Evolutionary conservation across 2,888 invertebrate species (phyloP), one percentile per base, ranked within the genome.

Genomic region (Desoria tigrina): DNA sequence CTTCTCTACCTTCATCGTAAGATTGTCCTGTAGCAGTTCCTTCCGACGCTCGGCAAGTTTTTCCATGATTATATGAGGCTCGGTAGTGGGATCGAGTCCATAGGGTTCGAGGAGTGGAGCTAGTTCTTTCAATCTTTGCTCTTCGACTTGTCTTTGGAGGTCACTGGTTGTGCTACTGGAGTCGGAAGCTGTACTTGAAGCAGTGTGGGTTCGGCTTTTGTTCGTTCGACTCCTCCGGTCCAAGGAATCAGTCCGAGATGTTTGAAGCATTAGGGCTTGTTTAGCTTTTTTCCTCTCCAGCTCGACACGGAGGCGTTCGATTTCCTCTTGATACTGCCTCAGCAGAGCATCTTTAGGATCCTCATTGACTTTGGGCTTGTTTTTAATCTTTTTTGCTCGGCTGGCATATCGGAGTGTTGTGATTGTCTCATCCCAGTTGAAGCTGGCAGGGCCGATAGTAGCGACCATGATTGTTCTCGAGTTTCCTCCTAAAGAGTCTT

Each of bases 281-380:
- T 32, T 4, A 32, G 6, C 11, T 32, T 16, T 6, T 45, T 45
- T 51, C 26, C 23, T 24, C 51, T 23, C 14, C 16, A 23, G 23
- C 4, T 6, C 4, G 16, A 74, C 68, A 65, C 77, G 76, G 11
- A 90, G 83, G 11, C 92, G 84, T 77, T 89, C 89, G 79, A 97
- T 95, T 83, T 96, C 95, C 72, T 91, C 90, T 80, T 98, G 97
- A 81, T 96, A 94, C 80, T 97, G 93, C 78, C 95, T 85, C 61
- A 96, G 83, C 78, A 98, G 86, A 26, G 98, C 97, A 81, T 99
- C 98, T 82, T 99, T 98, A 42, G 98, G 97, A 84, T 99, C 97
- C 81, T 99, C 98, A 82, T 99, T 99, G 79, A 98, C 92, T 75
- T 92, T 88, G 23, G 99, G 98, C 81, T 94, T 93, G 83, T 99